Evolutionary conservation across 2,113 vertebrate species (phyloP), one percentile per base, ranked within the genome.

Genomic region (Gobio gobio): DNA sequence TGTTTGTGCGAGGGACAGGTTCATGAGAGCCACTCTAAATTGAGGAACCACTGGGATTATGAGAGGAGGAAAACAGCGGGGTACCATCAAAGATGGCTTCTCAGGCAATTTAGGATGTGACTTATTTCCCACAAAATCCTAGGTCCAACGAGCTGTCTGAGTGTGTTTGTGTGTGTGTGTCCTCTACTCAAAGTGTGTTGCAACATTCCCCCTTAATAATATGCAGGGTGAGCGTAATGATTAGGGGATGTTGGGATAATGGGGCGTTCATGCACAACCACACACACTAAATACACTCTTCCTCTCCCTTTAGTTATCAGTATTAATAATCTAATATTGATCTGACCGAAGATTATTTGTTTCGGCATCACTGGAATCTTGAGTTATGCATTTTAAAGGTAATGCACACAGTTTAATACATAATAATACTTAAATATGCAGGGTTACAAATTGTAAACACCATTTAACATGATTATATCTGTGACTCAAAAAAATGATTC

Each of bases 101-200:
- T 93, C 94, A 92, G 89, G 94, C 94, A 94, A 95, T 95, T 95
- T 95, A 93, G 92, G 90, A 93, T 93, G 92, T 94, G 94, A 95
- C 92, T 95, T 94, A 95, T 95, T 93, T 93, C 90, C 92, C 90
- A 87, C 91, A 93, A 92, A 92, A 91, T 92, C 88, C 87, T 24
- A 5, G 85, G 89, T 90, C 89, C 92, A 89, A 90, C 90, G 43
- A 90, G 88, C 89, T 91, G 91, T 94, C 82, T 82, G 63, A 18
- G 81, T 75, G 81, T 81, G 84, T 74, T 45, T 83, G 87, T 80
- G 66, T 80, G 61, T 40, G 22, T 80, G 77, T 36, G 64, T 47
- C 12, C 45, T 33, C 63, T 13, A 51, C 74, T 85, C 91, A 88
- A 92, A 91, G 88, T 93, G 93, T 94, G 91, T 91, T 92, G 91